A percentile compares a stretch with the other conserved stretches of the same genome.
These are phyloP conservation scores for Scaptomyza tumidula DNA, from an alignment of 2,888 invertebrate species.

Conservation along the genomic window DNA sequence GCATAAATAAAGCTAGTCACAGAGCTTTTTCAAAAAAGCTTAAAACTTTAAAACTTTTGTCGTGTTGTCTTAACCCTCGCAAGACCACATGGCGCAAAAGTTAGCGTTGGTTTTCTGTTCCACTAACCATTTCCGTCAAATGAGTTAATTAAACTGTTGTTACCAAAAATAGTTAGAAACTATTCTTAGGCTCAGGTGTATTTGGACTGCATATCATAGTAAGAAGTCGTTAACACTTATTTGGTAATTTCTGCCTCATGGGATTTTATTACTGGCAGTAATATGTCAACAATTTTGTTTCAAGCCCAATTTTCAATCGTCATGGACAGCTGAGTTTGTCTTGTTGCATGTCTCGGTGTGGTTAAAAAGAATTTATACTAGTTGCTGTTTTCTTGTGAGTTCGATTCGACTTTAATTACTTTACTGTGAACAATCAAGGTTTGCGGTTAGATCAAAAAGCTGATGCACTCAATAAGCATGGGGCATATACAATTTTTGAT, in stretches of 20 bases:
- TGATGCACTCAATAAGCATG: no score
- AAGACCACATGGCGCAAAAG: not conserved
- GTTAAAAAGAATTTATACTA: not conserved
- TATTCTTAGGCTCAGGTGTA: conserved; percentile 6
- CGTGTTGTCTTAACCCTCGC: conserved; percentile 18
- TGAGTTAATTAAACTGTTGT: conserved; percentile 18
- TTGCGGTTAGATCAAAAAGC: not conserved
- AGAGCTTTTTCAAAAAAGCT: conserved; percentile 23
- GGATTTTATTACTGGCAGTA: conserved; percentile 13
- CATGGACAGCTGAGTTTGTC: conserved; percentile 6
- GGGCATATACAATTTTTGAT: not conserved
- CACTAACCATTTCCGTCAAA: not conserved
- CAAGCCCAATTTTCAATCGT: not conserved
- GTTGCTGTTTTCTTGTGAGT: not conserved
- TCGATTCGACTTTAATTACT: not conserved
- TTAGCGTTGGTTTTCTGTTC: not conserved
- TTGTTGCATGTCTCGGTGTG: conserved; percentile 2
- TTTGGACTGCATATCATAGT: not conserved
- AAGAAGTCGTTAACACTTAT: not conserved
- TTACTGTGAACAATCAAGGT: not conserved
- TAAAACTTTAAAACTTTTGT: conserved; percentile 1
- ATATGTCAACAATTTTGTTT: conserved; percentile 19
- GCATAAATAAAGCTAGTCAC: not conserved
- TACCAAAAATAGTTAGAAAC: conserved; percentile 8
- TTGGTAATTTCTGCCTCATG: not conserved